A percentile compares a stretch with the other conserved stretches of the same genome.
Conservation (phyloP, 2,888 invertebrate species). For the Trilocha varians region DNA sequence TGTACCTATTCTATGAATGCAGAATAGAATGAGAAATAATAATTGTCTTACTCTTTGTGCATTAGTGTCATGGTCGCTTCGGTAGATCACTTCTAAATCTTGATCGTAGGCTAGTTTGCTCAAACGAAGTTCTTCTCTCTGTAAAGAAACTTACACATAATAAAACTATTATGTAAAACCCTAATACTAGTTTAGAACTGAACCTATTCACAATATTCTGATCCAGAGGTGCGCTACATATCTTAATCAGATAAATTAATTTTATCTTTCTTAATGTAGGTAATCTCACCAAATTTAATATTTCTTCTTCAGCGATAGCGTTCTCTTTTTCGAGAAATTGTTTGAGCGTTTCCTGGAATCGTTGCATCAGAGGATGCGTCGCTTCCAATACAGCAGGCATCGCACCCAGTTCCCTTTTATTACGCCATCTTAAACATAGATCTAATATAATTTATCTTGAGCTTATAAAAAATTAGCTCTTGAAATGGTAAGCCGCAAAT, state of each 20-base stretch:
- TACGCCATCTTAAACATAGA: constrained; percentile 43
- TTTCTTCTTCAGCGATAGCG: constrained; percentile 76
- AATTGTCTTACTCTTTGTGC: constrained; percentile 69
- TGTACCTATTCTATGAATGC: not conserved
- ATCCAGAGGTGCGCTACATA: no score
- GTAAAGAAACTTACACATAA: constrained; percentile 13
- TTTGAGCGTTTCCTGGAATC: constrained; percentile 80
- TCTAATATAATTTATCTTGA: not conserved
- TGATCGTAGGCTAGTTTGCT: constrained; percentile 54
- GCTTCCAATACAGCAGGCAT: constrained; percentile 76
- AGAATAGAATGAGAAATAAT: constrained; percentile 1
- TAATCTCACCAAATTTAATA: constrained; percentile 74
- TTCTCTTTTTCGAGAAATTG: constrained; percentile 78
- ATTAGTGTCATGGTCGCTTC: constrained; percentile 73
- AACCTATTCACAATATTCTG: no score
- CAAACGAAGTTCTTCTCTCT: constrained; percentile 47
- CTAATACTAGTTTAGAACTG: no score
- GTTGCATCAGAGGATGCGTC: constrained; percentile 81
- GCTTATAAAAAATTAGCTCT: no score
- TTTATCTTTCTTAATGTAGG: no score
- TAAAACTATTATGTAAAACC: no score
- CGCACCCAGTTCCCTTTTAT: constrained; percentile 37
- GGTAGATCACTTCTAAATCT: constrained; percentile 72
- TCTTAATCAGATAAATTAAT: no score
- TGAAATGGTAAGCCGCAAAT: no score